phyloP scores from a whole-genome alignment of 2,797 vertebrate genomes.

The Sarcophilus harrisii region DNA sequence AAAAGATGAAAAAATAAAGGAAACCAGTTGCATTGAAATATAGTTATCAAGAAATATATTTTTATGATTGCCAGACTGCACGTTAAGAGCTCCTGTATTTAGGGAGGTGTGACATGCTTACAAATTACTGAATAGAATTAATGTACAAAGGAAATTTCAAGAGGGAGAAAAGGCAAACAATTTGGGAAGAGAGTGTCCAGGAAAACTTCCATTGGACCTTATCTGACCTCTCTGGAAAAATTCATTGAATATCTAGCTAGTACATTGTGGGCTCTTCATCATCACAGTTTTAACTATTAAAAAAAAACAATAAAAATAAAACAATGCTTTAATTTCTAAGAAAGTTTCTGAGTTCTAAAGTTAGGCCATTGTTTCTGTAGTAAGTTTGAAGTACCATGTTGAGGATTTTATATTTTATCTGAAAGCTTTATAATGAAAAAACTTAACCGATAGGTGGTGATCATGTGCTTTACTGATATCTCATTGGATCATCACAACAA shows the following conservation, averaged over 20 bases:
- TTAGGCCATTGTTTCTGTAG: neutral
- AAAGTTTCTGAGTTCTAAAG: neutral
- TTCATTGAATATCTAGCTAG: neutral
- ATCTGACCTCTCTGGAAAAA: neutral
- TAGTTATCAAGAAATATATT: neutral
- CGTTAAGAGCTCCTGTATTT: neutral
- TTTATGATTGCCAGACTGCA: neutral
- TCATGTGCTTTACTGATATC: neutral
- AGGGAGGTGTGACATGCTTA: neutral
- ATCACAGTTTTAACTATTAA: too few species aligned
- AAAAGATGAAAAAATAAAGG: neutral
- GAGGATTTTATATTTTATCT: neutral
- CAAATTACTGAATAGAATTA: neutral
- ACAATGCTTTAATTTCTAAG: neutral
- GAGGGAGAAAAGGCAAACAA: neutral
- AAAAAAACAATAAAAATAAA: neutral
- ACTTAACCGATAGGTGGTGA: neutral
- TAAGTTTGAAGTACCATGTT: neutral
- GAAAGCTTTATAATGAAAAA: neutral
- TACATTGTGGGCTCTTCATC: too few species aligned
- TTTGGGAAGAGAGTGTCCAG: neutral
- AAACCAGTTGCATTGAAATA: neutral
- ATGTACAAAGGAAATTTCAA: neutral
- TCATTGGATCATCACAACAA: neutral
- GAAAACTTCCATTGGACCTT: fast-evolving